Evolutionary conservation across 2,888 invertebrate species (phyloP).

Genomic region (Synergus laeviventris): DNA sequence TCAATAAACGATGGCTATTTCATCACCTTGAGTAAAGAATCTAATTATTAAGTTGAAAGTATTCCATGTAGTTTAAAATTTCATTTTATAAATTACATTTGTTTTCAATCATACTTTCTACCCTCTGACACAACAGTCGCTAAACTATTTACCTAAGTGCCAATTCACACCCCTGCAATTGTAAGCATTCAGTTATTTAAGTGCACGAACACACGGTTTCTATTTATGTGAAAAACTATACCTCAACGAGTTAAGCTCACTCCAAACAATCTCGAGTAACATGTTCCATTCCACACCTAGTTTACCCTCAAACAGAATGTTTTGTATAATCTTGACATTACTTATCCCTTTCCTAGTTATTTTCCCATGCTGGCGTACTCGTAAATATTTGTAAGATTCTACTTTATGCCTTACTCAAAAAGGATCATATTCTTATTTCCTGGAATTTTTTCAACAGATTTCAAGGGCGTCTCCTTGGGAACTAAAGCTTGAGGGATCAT

Average conservation of each 20-base stretch:
- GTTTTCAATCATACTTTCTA: background rate
- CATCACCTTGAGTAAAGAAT: background rate
- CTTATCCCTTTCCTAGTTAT: background rate
- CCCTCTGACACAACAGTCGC: background rate
- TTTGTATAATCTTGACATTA: background rate
- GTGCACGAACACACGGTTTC: slow-evolving; percentile 14
- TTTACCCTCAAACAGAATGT: background rate
- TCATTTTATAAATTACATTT: background rate
- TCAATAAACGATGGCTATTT: no score
- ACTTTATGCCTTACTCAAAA: no score
- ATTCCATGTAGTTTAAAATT: background rate
- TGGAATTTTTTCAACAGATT: background rate
- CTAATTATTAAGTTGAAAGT: background rate
- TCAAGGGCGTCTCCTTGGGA: background rate
- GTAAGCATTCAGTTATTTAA: slow-evolving; percentile 1
- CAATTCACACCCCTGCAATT: slow-evolving; percentile 6
- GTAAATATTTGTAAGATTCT: no score
- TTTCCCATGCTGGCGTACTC: no score
- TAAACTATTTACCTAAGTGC: background rate
- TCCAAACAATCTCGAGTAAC: background rate
- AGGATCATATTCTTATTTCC: no score
- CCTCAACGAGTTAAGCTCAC: background rate
- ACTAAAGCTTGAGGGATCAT: background rate
- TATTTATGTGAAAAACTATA: slow-evolving; percentile 7
- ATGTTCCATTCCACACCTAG: background rate